phyloP scores from a whole-genome alignment of 1,140 invertebrate genomes.

The Heliconius melpomene region DNA sequence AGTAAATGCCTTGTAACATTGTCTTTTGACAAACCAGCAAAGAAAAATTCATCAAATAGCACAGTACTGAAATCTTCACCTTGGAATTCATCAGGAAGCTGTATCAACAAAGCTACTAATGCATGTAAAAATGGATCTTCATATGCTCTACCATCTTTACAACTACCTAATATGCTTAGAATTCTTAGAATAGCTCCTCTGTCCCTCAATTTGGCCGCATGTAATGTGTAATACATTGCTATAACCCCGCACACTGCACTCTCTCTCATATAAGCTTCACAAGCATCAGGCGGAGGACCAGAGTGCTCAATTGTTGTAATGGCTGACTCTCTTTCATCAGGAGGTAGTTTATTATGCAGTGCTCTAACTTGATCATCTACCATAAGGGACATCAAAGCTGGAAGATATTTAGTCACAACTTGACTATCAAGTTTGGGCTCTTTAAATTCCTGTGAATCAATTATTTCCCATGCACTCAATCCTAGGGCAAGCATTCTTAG shows the following conservation, averaged over 20 bases:
- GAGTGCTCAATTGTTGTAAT: slow-evolving; percentile 97
- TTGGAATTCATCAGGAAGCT: slow-evolving; percentile 95
- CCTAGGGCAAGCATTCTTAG: slow-evolving; percentile 96
- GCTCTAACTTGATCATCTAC: slow-evolving; percentile 97
- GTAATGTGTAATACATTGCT: slow-evolving; percentile 97
- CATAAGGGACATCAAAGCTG: slow-evolving; percentile 96
- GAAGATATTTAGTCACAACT: slow-evolving; percentile 97
- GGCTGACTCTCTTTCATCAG: slow-evolving; percentile 96
- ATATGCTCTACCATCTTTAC: slow-evolving; percentile 94
- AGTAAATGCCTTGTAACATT: slow-evolving; percentile 97
- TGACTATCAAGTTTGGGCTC: slow-evolving; percentile 96
- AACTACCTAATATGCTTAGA: slow-evolving; percentile 93
- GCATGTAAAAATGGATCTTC: slow-evolving; percentile 98
- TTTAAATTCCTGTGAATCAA: slow-evolving; percentile 96
- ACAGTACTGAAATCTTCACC: slow-evolving; percentile 97
- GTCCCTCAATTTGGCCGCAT: slow-evolving; percentile 91
- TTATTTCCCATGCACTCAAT: slow-evolving; percentile 97
- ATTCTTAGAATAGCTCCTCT: slow-evolving; percentile 92
- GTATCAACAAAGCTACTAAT: slow-evolving; percentile 92
- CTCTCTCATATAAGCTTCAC: slow-evolving; percentile 94
- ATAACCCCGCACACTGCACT: slow-evolving; percentile 95
- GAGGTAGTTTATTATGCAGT: slow-evolving; percentile 92
- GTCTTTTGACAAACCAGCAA: slow-evolving; percentile 92
- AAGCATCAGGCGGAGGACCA: slow-evolving; percentile 94
- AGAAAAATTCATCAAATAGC: slow-evolving; percentile 98